Base-by-base conservation (phyloP, 2,797 vertebrate species). In the Melanotaenia boesemani region DNA sequence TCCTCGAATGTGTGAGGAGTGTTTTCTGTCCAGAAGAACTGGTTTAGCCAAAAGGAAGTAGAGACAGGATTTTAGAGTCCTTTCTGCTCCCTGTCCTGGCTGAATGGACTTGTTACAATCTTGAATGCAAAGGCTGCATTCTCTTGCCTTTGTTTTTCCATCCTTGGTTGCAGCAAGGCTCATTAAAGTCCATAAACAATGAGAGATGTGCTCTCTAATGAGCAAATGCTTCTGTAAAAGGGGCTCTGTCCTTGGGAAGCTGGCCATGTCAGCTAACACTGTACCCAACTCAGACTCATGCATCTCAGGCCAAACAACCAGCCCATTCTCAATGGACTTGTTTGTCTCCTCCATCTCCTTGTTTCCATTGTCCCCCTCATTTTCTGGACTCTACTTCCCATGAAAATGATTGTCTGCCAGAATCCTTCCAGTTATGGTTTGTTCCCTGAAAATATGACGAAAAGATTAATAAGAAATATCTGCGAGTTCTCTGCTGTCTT, bases 121-220 rank as follows among this genome's bases (percentile, higher is more conserved):
- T 37, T 81, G 70, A 88, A 80, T 72, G 63, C 77, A 56, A 82
- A 26, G 81, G 81, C 86, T n/a, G 44, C 81, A 69, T 76, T 90
- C 85, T 79, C 64, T 70, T 56, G 9, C 77, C 82, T 93, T 93
- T 94, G 89, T 92, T 88, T 87, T 63, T 55, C 70, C 36, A 69
- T 60, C 79, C 70, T 84, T 61, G 69, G 86, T 90, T 44, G 79
- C 80, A 39, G 89, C 64, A 75, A 83, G 76, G 83, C 94, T 95
- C 94, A 95, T 95, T 95, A 95, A 87, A 85, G 89, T 82, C 87
- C 75, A 80, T 88, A 90, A 92, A 95, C 94, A 94, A 93, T 90
- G 79, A 39, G 81, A 90, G 82, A 88, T 73, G 80, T 79, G 77
- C 86, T 89, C 91, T 87, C 89, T 95, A 94, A 95, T 94, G 93